Percentiles rank a stretch among this genome's conserved stretches.
phyloP scores from a whole-genome alignment of 2,888 invertebrate species.

The Pycnomerus fuliginosus region DNA sequence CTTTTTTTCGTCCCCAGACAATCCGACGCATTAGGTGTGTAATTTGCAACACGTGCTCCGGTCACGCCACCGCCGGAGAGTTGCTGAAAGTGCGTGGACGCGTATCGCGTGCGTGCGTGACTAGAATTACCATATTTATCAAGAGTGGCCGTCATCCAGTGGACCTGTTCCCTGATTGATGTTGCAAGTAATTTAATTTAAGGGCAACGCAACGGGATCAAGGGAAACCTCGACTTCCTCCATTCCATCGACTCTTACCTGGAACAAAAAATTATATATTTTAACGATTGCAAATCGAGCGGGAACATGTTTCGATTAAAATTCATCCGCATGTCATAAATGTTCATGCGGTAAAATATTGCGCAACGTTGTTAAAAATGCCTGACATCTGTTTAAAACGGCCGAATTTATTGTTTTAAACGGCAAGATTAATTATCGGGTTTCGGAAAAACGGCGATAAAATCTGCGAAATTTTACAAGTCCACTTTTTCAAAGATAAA shows the following conservation, averaged over 20 bases:
- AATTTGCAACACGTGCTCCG: conserved; percentile 28
- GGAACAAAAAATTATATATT: conserved; percentile 7
- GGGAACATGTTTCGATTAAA: conserved; percentile 16
- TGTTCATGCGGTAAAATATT: conserved; percentile 14
- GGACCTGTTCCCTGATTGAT: conserved; percentile 37
- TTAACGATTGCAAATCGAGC: conserved; percentile 9
- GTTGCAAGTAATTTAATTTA: conserved; percentile 41
- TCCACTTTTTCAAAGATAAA: conserved; percentile 1
- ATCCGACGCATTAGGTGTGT: too few relatives aligned
- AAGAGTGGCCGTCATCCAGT: conserved; percentile 35
- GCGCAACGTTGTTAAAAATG: conserved; percentile 4
- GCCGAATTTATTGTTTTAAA: conserved; percentile 3
- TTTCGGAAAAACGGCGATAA: not conserved
- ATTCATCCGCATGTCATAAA: conserved; percentile 17
- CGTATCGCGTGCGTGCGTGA: conserved; percentile 34
- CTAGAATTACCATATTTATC: conserved; percentile 38
- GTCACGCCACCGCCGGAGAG: conserved; percentile 24
- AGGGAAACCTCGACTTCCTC: conserved; percentile 13
- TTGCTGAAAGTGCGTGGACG: conserved; percentile 18
- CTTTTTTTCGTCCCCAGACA: too few relatives aligned
- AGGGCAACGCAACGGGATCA: conserved; percentile 34
- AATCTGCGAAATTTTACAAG: conserved; percentile 8
- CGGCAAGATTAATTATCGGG: not conserved
- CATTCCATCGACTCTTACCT: conserved; percentile 9
- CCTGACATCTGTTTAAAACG: conserved; percentile 8